Percentiles rank a stretch among this genome's conserved stretches.
Conservation (phyloP, 2,888 invertebrate genomes). For the Syrista parreyssii region DNA sequence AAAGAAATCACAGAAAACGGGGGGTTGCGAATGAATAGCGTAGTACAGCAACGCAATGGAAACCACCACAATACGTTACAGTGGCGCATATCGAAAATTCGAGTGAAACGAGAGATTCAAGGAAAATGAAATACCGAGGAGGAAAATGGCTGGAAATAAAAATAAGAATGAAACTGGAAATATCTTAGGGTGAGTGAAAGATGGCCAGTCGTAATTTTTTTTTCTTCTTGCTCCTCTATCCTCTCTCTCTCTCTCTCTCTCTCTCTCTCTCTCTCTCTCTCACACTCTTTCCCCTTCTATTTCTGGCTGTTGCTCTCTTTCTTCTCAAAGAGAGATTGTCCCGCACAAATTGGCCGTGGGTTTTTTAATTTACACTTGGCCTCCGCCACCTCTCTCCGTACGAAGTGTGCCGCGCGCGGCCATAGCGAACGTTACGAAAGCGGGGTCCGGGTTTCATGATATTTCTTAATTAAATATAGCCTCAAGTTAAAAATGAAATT, state of each 20-base stretch:
- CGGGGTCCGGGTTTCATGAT: conserved; percentile 42
- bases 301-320: conserved; percentile 11
- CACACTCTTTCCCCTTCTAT: conserved; percentile 10
- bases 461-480: conserved; percentile 61
- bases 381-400: conserved; percentile 22
- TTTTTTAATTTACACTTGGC: conserved; percentile 42
- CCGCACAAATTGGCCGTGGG: conserved; percentile 36
- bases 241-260: conserved; percentile 2
- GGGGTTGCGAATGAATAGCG: background rate
- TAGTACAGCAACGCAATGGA: background rate
- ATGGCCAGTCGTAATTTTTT: conserved; percentile 28
- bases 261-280: conserved; percentile 8
- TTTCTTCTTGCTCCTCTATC: background rate
- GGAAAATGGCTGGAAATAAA: background rate
- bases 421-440: background rate
- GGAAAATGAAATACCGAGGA: background rate
- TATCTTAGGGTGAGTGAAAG: conserved; percentile 32
- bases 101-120: background rate
- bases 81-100: background rate
- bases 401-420: background rate
- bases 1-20: background rate
- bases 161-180: background rate
- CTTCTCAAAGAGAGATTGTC: conserved; percentile 29
- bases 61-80: background rate
- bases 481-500: conserved; percentile 58